These are phyloP conservation scores for Pemphigus obesinymphae DNA, from an alignment of 1,140 invertebrate species.

Conservation along the genomic window DNA sequence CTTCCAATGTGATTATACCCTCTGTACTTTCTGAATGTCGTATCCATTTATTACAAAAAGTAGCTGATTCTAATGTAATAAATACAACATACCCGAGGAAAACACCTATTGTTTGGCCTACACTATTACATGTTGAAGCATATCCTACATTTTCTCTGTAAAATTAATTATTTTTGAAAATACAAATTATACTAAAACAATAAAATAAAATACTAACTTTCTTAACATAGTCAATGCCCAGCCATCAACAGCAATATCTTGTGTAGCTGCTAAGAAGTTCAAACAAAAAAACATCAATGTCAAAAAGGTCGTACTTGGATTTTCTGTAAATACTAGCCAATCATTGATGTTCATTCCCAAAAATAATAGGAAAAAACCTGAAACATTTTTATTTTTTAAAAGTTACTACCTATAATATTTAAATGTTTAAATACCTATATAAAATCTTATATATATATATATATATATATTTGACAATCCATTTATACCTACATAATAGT, in stretches of 20 bases:
- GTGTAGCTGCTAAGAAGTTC: conserved; percentile 95
- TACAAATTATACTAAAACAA: neutral
- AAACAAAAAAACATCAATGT: conserved; percentile 85
- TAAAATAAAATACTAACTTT: conserved; percentile 56
- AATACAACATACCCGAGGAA: conserved; percentile 97
- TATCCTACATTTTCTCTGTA: conserved; percentile 89
- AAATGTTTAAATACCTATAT: no score
- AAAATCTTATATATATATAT: no score
- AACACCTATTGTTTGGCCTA: conserved; percentile 96
- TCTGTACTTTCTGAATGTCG: conserved; percentile 63
- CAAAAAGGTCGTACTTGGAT: conserved; percentile 73
- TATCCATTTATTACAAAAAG: conserved; percentile 93
- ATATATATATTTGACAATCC: no score
- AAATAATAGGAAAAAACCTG: conserved; percentile 66
- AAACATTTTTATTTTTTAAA: no score
- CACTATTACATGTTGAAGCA: conserved; percentile 97
- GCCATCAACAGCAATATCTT: conserved; percentile 99
- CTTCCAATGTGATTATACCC: conserved; percentile 80
- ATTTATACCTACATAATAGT: no score
- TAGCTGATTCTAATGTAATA: conserved; percentile 91
- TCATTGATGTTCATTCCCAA: conserved; percentile 69
- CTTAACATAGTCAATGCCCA: conserved; percentile 99
- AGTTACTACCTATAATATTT: no score
- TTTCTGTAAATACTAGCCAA: conserved; percentile 63
- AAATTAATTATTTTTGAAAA: conserved; percentile 42